phyloP scores from a whole-genome alignment of 2,797 vertebrate genomes.

The Poecilia wingei region DNA sequence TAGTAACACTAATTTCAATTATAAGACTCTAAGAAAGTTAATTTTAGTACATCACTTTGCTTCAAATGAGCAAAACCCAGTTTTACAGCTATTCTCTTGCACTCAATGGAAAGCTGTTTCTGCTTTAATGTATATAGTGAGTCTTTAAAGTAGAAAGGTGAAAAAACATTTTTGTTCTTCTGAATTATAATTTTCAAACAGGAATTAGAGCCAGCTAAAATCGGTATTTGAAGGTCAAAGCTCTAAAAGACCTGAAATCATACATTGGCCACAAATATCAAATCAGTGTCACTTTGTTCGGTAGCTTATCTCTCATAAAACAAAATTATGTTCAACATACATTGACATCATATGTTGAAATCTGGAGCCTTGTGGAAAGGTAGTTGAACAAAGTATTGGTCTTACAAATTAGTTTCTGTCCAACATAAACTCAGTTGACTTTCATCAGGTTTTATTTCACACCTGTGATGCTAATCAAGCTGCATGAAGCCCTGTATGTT shows the following conservation, averaged over 20 bases:
- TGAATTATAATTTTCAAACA: not conserved
- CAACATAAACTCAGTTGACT: slow-evolving; percentile 56
- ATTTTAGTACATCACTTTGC: not conserved
- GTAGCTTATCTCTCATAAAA: not conserved
- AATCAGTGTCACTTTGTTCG: not conserved
- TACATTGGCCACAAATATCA: not conserved
- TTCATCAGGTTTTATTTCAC: slow-evolving; percentile 55
- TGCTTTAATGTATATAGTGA: not conserved
- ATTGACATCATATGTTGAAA: not conserved
- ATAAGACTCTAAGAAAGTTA: not conserved
- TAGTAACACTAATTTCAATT: not conserved
- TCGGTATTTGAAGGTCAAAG: not conserved
- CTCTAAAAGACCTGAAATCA: not conserved
- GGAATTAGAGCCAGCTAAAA: not conserved
- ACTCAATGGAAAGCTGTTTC: not conserved
- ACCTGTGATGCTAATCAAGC: slow-evolving; percentile 61
- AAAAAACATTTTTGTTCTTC: not conserved
- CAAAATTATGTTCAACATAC: not conserved
- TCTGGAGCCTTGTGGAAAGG: slow-evolving; percentile 9
- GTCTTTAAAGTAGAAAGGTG: not conserved
- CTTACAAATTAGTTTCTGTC: slow-evolving; percentile 43
- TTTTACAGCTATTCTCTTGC: not conserved
- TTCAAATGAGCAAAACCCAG: not conserved
- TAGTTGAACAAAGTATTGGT: slow-evolving; percentile 38
- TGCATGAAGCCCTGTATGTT: slow-evolving; percentile 52